These are phyloP conservation scores for Mythimna albipuncta DNA, from an alignment of 2,888 invertebrate species.

Conservation along the genomic window DNA sequence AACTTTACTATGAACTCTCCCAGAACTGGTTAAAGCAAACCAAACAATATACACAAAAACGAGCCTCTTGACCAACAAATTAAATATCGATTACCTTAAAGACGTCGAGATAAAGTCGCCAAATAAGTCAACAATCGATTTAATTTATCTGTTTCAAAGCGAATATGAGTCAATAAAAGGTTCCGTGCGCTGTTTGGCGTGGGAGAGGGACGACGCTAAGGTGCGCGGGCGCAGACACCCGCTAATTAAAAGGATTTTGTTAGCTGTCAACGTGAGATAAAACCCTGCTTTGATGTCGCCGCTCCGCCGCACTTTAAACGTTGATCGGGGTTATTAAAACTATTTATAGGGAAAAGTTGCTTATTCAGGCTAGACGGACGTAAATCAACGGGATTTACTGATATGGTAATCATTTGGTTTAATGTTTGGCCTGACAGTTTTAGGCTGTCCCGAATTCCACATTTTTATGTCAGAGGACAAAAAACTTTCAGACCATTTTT, in stretches of 20 bases:
- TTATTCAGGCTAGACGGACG: slow-evolving; percentile 54
- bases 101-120: slow-evolving; percentile 32
- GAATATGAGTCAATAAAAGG: slow-evolving; percentile 73
- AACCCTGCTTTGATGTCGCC: slow-evolving; percentile 81
- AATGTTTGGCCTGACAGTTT: slow-evolving; percentile 47
- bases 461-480: slow-evolving; percentile 26
- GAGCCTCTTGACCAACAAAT: slow-evolving; percentile 32
- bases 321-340: slow-evolving; percentile 64
- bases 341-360: slow-evolving; percentile 64
- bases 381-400: slow-evolving; percentile 59
- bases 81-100: slow-evolving; percentile 49
- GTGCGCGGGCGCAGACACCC: slow-evolving; percentile 70
- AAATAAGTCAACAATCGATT: slow-evolving; percentile 60
- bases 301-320: slow-evolving; percentile 68
- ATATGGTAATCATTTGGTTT: slow-evolving; percentile 52
- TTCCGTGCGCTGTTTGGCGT: slow-evolving; percentile 67
- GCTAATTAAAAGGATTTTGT: slow-evolving; percentile 90
- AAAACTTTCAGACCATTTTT: slow-evolving; percentile 7
- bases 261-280: slow-evolving; percentile 89
- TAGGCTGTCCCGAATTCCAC: slow-evolving; percentile 20
- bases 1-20: slow-evolving; percentile 41
- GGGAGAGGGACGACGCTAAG: slow-evolving; percentile 74
- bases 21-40: slow-evolving; percentile 43
- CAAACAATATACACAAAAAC: slow-evolving; percentile 29
- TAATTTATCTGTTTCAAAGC: slow-evolving; percentile 60